A percentile compares a stretch with the other conserved stretches of the same genome.
These are phyloP conservation scores for Choloepus didactylus DNA, from an alignment of 2,797 vertebrate species.

Conservation along the genomic window DNA sequence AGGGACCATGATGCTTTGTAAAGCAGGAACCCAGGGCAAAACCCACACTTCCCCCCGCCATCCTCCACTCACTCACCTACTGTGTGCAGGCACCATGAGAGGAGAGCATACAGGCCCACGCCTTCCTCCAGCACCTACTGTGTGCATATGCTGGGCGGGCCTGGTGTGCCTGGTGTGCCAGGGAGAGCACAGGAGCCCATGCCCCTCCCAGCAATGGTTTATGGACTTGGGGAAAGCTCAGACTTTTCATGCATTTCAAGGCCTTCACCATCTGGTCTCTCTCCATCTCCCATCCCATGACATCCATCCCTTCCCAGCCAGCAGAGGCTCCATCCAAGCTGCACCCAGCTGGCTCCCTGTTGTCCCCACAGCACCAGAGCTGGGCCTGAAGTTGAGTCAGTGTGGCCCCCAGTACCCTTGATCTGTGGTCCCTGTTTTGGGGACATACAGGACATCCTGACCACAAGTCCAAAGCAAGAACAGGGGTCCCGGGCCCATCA, in stretches of 20 bases:
- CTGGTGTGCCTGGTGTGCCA: not conserved
- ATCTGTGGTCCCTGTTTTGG: not conserved
- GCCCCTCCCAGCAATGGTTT: too few species aligned
- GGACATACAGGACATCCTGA: not conserved
- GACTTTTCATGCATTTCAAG: fast-evolving
- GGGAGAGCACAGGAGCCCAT: not conserved
- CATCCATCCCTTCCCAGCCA: fast-evolving
- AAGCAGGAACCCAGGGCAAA: not conserved
- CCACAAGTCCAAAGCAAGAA: not conserved
- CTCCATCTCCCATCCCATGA: not conserved
- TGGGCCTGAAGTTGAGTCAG: too few species aligned
- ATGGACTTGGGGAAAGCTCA: not conserved
- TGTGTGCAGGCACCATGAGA: too few species aligned
- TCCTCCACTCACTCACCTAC: too few species aligned
- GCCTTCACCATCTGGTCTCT: not conserved
- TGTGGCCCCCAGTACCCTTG: not conserved
- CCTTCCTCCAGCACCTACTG: not conserved
- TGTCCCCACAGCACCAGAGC: not conserved
- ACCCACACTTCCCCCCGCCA: too few species aligned
- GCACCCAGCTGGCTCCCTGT: fast-evolving
- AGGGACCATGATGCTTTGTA: not conserved
- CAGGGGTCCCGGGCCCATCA: not conserved
- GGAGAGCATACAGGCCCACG: too few species aligned
- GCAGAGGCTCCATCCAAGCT: not conserved
- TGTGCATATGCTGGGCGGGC: fast-evolving